Evolutionary conservation across 2,113 vertebrate species (phyloP), one percentile per base, ranked within the genome.

Genomic region (Mystacornis crossleyi): DNA sequence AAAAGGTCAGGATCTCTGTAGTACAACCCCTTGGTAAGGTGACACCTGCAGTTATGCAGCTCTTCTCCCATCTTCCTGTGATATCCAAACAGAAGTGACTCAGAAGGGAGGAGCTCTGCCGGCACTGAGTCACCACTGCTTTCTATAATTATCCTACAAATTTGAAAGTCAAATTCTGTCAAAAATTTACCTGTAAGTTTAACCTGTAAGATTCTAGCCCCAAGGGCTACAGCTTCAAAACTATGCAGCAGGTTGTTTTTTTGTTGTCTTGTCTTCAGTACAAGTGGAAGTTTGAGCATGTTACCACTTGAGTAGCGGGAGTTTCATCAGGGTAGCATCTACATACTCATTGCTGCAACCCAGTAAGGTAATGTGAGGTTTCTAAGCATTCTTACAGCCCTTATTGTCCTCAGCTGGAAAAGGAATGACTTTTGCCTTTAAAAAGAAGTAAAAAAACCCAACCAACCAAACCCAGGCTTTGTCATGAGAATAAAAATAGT

Each of bases 401-500:
- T 82, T 58, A 57, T 85, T 87, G 70, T 87, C 73, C 81, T 95
- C 47, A 3, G 47, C 11, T 87, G 74, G 81, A 85, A 93, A 91
- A 89, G 40, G 71, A 36, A 25, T 60, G 40, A 80, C 60, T 92
- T 94, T 75, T 89, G 83, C 81, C 72, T 96, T 94, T 87, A 91
- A 89, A 78, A 89, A 96, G 71, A 86, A 86, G 47, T 74, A 10
- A 80, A 81, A 67, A 81, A 64, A 38, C 61, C 26, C 89, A 86
- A 91, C 61, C 61, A 91, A 91, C 54, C 61, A 69, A 91, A 81
- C 79, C 60, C 31, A 45, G 57, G 71, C 62, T 91, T 91, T 85
- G 62, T 75, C 31, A 62, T 73, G 70, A 70, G 93, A 95, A 88
- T 89, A 87, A 91, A 94, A 94, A 94, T 86, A 94, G 89, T 90